These are phyloP conservation scores for Bubalus kerabau DNA, from an alignment of 2,113 vertebrate genomes.

Conservation along the genomic window DNA sequence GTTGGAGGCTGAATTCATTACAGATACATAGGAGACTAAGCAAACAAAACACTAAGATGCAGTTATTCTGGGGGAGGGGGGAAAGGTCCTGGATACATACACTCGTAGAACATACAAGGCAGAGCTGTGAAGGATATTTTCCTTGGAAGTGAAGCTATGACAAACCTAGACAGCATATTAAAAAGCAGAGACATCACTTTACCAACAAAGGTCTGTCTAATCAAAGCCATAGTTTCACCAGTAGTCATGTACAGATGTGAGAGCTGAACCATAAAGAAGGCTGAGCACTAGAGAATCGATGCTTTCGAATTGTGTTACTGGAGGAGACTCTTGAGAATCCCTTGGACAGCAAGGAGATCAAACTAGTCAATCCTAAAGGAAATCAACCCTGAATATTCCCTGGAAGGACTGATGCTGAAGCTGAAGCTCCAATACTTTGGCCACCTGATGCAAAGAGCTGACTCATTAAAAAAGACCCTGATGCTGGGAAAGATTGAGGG, in stretches of 20 bases:
- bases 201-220: background rate
- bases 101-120: background rate
- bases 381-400: background rate
- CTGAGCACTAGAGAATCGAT: background rate
- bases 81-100: background rate
- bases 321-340: background rate
- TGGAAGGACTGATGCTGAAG: background rate
- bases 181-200: background rate
- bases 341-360: background rate
- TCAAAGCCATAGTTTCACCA: background rate
- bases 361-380: background rate
- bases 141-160: background rate
- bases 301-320: background rate
- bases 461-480: background rate
- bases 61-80: background rate
- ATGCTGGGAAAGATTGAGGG: background rate
- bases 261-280: background rate
- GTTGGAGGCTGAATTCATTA: background rate
- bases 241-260: background rate
- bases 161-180: background rate
- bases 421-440: background rate
- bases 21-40: background rate
- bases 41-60: background rate
- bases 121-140: background rate
- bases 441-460: background rate